Percentiles rank a stretch among this genome's conserved stretches.
phyloP scores from a whole-genome alignment of 2,888 invertebrate species.

The Frankliniella fusca region DNA sequence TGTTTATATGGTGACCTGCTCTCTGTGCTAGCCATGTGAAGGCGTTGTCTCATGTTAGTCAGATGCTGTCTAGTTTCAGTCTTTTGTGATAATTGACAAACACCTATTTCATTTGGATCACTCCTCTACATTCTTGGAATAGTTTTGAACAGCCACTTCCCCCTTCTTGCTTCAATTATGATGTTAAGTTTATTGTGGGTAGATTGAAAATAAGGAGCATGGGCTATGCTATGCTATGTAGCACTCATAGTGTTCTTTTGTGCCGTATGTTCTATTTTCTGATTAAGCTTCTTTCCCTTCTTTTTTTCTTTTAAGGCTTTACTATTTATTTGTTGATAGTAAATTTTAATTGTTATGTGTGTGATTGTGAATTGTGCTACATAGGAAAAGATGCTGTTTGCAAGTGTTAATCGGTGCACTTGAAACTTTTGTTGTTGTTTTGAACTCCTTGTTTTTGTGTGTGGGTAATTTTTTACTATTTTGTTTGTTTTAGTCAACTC shows the following conservation, averaged over 20 bases:
- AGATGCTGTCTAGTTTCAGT: background rate
- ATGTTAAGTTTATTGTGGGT: no score
- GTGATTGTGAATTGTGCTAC: background rate
- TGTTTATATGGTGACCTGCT: background rate
- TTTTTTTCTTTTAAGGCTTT: conserved; percentile 21
- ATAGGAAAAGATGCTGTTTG: background rate
- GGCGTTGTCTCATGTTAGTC: background rate
- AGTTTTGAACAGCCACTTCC: no score
- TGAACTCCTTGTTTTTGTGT: background rate
- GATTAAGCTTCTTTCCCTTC: background rate
- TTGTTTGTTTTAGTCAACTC: background rate
- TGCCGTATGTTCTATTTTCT: conserved; percentile 13
- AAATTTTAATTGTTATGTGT: background rate
- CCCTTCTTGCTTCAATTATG: no score
- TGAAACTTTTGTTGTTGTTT: background rate
- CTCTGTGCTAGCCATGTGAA: background rate
- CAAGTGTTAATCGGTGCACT: background rate
- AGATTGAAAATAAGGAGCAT: no score
- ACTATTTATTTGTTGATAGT: background rate
- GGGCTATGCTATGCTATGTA: no score
- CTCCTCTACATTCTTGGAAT: no score
- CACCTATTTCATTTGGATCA: no score
- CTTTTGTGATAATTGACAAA: no score
- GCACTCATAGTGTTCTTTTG: background rate
- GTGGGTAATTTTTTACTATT: background rate